A percentile compares a stretch with the other conserved stretches of the same genome.
Conservation (phyloP, 2,888 invertebrate genomes). For the Drosophila multiciliata region DNA sequence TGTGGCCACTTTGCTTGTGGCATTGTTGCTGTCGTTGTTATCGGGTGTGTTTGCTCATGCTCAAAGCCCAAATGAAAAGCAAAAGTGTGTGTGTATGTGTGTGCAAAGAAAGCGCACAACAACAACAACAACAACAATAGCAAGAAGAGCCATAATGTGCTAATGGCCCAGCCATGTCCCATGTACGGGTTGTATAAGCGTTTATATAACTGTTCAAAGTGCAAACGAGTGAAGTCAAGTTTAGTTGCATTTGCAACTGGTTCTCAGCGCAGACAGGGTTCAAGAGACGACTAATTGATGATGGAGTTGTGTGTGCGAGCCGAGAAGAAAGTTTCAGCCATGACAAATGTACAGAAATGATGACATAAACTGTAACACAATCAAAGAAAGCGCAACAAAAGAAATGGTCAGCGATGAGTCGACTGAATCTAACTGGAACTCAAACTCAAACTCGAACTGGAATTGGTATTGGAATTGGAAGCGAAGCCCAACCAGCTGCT, state of each 20-base stretch:
- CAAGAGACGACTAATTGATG: slow-evolving; percentile 74
- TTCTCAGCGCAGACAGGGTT: slow-evolving; percentile 61
- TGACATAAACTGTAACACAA: slow-evolving; percentile 77
- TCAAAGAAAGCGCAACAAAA: slow-evolving; percentile 74
- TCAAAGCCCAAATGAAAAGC: slow-evolving; percentile 58
- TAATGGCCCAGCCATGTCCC: slow-evolving; percentile 29
- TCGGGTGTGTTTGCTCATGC: slow-evolving; percentile 65
- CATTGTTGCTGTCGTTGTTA: slow-evolving; percentile 21
- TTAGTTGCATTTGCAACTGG: slow-evolving; percentile 45
- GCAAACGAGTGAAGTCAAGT: slow-evolving; percentile 31
- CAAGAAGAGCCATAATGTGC: slow-evolving; percentile 25
- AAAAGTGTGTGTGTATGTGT: slow-evolving; percentile 48
- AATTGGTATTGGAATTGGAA: slow-evolving; percentile 3
- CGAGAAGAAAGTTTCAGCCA: slow-evolving; percentile 66
- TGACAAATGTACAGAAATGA: slow-evolving; percentile 71
- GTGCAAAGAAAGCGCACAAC: slow-evolving; percentile 64
- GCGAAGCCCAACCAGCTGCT: slow-evolving; percentile 16
- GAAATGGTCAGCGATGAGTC: slow-evolving; percentile 48
- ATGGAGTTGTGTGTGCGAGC: slow-evolving; percentile 24
- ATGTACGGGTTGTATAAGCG: slow-evolving; percentile 32
- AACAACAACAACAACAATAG: slow-evolving; percentile 16
- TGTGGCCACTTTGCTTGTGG: slow-evolving; percentile 28
- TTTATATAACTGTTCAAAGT: slow-evolving; percentile 58
- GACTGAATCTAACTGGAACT: slow-evolving; percentile 59
- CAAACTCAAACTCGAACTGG: slow-evolving; percentile 16